Evolutionary conservation across 2,888 invertebrate genomes (phyloP).

Genomic region (Sinodicranocentrus sp.): DNA sequence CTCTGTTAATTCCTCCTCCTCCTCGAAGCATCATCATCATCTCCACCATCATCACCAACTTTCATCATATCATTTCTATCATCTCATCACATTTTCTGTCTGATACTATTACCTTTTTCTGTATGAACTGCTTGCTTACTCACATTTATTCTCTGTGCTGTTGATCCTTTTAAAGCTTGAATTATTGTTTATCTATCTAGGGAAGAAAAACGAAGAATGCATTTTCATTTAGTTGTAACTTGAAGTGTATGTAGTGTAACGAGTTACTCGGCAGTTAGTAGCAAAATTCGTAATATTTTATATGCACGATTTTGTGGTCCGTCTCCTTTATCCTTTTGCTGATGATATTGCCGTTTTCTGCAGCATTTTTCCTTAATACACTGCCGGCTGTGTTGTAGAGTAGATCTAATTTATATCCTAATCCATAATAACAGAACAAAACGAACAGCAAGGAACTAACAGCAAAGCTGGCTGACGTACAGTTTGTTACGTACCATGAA

Average conservation of each 20-base stretch:
- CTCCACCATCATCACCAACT: constrained; percentile 15
- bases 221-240: not conserved
- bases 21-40: constrained; percentile 5
- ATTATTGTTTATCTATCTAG: no score
- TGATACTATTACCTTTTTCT: constrained; percentile 35
- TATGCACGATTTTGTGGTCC: constrained; percentile 9
- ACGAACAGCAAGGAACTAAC: not conserved
- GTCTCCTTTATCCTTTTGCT: constrained; percentile 13
- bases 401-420: constrained; percentile 19
- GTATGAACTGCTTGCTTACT: constrained; percentile 13
- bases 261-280: constrained; percentile 1
- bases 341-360: constrained; percentile 31
- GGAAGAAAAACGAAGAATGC: not conserved
- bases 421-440: constrained; percentile 18
- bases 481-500: no score
- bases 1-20: constrained; percentile 50
- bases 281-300: not conserved
- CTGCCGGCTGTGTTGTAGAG: not conserved
- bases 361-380: constrained; percentile 10
- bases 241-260: no score
- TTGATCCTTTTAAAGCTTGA: no score
- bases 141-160: constrained; percentile 13
- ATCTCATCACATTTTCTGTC: constrained; percentile 41
- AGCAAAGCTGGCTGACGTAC: not conserved
- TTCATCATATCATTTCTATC: constrained; percentile 38